phyloP scores from a whole-genome alignment of 2,113 vertebrate genomes.

The Burhinus bistriatus region DNA sequence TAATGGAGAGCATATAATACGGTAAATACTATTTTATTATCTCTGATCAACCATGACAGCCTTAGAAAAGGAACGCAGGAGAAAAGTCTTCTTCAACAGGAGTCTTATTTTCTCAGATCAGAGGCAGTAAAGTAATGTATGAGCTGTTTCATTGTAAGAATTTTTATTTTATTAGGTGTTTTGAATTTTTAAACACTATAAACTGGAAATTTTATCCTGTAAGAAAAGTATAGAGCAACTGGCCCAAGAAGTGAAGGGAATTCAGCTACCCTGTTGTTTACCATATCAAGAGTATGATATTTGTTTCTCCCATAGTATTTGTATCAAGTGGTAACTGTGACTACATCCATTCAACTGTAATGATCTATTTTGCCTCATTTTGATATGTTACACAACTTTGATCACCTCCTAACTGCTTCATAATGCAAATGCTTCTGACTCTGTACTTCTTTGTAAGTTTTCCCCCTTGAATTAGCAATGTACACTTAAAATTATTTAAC shows the following conservation, averaged over 20 bases:
- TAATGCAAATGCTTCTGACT: neutral
- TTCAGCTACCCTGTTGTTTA: neutral
- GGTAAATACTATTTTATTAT: slow-evolving; percentile 64
- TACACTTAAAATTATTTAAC: neutral
- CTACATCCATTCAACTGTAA: neutral
- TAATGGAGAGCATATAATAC: slow-evolving; percentile 58
- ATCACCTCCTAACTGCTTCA: neutral
- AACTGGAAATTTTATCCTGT: neutral
- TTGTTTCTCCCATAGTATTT: neutral
- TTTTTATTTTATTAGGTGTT: neutral
- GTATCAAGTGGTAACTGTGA: neutral
- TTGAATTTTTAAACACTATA: slow-evolving; percentile 15
- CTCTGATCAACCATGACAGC: slow-evolving; percentile 41
- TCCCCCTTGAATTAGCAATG: neutral
- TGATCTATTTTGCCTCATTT: neutral
- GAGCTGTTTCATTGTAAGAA: neutral
- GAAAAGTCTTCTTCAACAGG: neutral
- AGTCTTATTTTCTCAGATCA: neutral
- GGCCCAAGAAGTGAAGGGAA: neutral
- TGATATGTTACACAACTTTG: neutral
- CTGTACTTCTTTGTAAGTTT: neutral
- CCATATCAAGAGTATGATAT: neutral
- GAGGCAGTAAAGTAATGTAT: neutral
- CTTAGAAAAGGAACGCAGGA: slow-evolving; percentile 12
- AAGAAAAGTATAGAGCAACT: neutral